phyloP scores from a whole-genome alignment of 2,113 vertebrate genomes.

The Gasterosteus aculeatus region DNA sequence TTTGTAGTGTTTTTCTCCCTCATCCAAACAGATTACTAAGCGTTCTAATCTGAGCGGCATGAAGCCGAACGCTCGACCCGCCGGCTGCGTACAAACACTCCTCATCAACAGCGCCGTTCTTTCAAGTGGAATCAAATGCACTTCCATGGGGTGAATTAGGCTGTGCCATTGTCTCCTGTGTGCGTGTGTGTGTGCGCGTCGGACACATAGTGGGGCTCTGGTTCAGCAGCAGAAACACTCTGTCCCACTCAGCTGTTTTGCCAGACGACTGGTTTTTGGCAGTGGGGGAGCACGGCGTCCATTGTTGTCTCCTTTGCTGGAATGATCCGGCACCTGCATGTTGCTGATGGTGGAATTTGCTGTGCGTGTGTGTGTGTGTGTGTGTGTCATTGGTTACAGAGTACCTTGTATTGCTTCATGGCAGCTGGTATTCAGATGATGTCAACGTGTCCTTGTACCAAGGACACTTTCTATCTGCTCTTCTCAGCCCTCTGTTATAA shows the following conservation, averaged over 20 bases:
- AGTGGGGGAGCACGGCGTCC: constrained; percentile 24
- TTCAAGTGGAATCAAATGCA: too few relatives aligned
- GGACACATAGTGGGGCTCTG: constrained; percentile 45
- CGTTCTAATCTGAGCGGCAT: neutral
- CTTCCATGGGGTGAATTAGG: too few relatives aligned
- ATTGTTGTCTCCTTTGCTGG: constrained; percentile 76
- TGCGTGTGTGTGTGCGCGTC: neutral
- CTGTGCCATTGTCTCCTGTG: neutral
- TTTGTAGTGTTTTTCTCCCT: constrained; percentile 15
- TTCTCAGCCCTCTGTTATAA: neutral
- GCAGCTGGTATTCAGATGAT: too few relatives aligned
- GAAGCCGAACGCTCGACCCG: neutral
- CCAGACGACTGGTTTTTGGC: constrained; percentile 68
- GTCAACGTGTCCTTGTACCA: neutral
- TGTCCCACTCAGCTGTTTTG: constrained; percentile 78
- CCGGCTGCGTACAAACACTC: too few relatives aligned
- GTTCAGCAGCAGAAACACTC: constrained; percentile 58
- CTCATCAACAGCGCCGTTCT: too few relatives aligned
- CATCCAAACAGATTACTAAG: neutral
- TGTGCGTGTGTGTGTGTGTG: constrained; percentile 3
- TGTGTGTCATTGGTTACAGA: neutral
- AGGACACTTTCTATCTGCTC: neutral
- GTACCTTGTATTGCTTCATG: too few relatives aligned
- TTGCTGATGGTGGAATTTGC: constrained; percentile 73
- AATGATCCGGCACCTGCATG: constrained; percentile 75